These are phyloP conservation scores for Notodonta dromedarius DNA, from an alignment of 2,888 invertebrate species.

Conservation along the genomic window DNA sequence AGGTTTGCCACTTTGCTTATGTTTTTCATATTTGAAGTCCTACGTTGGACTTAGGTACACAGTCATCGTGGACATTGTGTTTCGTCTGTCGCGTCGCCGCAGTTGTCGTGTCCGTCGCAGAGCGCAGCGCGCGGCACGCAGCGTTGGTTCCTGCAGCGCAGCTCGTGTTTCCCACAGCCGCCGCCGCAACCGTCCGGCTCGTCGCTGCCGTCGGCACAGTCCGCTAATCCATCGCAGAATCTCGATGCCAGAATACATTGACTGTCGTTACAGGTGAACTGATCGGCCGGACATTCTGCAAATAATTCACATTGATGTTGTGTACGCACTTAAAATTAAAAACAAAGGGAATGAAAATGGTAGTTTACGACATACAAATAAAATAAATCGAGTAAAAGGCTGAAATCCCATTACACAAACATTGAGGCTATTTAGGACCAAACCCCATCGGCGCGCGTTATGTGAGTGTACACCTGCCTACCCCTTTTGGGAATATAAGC, in stretches of 20 bases:
- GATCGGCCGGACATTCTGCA: slow-evolving; percentile 74
- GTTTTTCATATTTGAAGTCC: neutral
- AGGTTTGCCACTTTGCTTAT: neutral
- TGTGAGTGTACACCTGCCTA: neutral
- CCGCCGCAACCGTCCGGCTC: slow-evolving; percentile 85
- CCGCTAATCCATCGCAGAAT: slow-evolving; percentile 88
- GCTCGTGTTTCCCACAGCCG: slow-evolving; percentile 82
- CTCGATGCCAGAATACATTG: slow-evolving; percentile 85
- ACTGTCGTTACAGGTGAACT: slow-evolving; percentile 86
- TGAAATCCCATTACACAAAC: too few species aligned
- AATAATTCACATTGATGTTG: neutral
- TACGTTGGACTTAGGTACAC: neutral
- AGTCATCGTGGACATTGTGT: slow-evolving; percentile 65
- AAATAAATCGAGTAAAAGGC: too few species aligned
- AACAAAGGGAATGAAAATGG: too few species aligned
- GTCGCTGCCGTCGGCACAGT: slow-evolving; percentile 88
- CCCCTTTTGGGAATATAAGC: neutral
- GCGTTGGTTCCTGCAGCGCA: slow-evolving; percentile 78
- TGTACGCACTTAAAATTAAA: neutral
- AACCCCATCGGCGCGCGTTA: too few species aligned
- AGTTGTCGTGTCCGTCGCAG: slow-evolving; percentile 88
- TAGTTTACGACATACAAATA: too few species aligned
- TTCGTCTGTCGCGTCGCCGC: slow-evolving; percentile 88
- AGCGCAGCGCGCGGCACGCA: slow-evolving; percentile 85
- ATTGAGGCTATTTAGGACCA: too few species aligned